These are phyloP conservation scores for Toxotes jaculatrix DNA, from an alignment of 2,113 vertebrate species.

Conservation along the genomic window DNA sequence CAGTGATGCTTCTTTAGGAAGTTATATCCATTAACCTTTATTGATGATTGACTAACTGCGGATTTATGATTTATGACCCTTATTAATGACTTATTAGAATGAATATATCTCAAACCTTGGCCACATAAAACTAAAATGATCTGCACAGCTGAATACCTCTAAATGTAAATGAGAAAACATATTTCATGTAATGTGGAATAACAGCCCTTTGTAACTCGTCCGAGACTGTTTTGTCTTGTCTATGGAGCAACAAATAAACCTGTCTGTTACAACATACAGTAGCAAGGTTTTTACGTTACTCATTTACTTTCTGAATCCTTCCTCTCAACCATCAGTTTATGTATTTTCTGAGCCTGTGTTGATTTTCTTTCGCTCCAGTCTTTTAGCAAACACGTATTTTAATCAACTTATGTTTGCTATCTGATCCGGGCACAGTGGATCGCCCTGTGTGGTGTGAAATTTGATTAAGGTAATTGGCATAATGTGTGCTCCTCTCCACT, in stretches of 20 bases:
- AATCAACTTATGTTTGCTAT: slow-evolving; percentile 79
- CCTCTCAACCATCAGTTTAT: slow-evolving; percentile 14
- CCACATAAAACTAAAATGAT: neutral
- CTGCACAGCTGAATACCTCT: neutral
- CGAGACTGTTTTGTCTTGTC: neutral
- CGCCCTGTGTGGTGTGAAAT: slow-evolving; percentile 71
- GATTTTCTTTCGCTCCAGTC: slow-evolving; percentile 44
- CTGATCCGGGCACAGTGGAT: slow-evolving; percentile 69
- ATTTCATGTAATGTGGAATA: neutral
- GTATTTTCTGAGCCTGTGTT: slow-evolving; percentile 43
- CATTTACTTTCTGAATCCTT: slow-evolving; percentile 1
- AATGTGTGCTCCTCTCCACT: slow-evolving; percentile 35
- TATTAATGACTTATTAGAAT: slow-evolving; percentile 27
- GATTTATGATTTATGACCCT: slow-evolving; percentile 23
- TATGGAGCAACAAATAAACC: neutral
- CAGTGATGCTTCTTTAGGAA: neutral
- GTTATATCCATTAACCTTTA: slow-evolving; percentile 46
- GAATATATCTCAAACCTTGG: neutral
- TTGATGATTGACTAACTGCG: slow-evolving; percentile 23
- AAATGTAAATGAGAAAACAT: neutral
- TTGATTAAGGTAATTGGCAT: slow-evolving; percentile 78
- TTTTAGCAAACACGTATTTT: slow-evolving; percentile 73
- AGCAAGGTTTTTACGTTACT: slow-evolving; percentile 2
- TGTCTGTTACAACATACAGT: neutral
- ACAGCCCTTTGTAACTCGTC: neutral